Conservation (phyloP, 2,888 invertebrate species). For the Ptycholaimellus sp. region DNA sequence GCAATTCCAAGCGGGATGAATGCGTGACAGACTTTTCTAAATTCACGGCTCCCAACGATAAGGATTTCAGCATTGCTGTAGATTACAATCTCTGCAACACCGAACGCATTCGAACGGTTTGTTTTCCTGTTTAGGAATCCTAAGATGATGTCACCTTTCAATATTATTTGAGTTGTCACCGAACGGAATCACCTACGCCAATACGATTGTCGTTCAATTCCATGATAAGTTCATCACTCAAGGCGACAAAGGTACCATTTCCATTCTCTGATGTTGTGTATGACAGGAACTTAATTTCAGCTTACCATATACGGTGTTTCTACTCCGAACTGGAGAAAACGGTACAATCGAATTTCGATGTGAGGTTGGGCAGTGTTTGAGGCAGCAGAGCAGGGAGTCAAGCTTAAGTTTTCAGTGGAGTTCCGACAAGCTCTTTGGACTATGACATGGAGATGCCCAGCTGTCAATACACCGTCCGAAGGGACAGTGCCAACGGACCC, state of each 20-base stretch:
- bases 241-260: slow-evolving; percentile 7
- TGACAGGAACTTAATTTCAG: no score
- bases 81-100: slow-evolving; percentile 5
- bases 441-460: slow-evolving; percentile 5
- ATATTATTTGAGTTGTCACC: slow-evolving; percentile 4
- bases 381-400: background rate
- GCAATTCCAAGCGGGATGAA: slow-evolving; percentile 4
- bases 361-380: slow-evolving; percentile 3
- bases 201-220: slow-evolving; percentile 7
- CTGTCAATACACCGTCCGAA: slow-evolving; percentile 7
- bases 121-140: background rate
- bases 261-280: no score
- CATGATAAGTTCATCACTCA: slow-evolving; percentile 5
- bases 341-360: slow-evolving; percentile 3
- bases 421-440: slow-evolving; percentile 3
- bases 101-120: slow-evolving; percentile 1
- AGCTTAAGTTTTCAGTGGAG: slow-evolving; percentile 1
- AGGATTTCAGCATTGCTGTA: background rate
- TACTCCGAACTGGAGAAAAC: slow-evolving; percentile 5
- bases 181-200: slow-evolving; percentile 4
- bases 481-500: slow-evolving; percentile 5
- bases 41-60: background rate
- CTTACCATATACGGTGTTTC: slow-evolving; percentile 7
- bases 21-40: slow-evolving; percentile 4
- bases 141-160: background rate